Evolutionary conservation across 2,797 vertebrate genomes (phyloP), one percentile per base, ranked within the genome.

Genomic region (Onychomys leucogaster): DNA sequence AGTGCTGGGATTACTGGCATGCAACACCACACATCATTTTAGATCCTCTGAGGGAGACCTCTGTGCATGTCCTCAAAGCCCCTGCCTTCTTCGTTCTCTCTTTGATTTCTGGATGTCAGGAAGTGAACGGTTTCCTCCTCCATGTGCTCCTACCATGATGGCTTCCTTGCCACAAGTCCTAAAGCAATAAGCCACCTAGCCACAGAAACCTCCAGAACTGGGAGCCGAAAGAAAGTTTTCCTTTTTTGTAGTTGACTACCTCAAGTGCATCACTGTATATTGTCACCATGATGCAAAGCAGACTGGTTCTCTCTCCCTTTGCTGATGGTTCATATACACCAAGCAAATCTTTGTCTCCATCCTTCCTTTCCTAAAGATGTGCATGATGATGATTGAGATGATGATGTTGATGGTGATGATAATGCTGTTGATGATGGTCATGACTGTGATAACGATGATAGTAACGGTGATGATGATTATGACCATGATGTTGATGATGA

Each of bases 401-500:
- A 43, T 76, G 37, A 41, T 49, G 27, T 2, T 77, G 75, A 27
- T 32, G 23, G 3, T 52, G 5, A 1, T 78, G 29, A 4, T 34
- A 46, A 16, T 55, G 13, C 0, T 80, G 32, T 1, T 55, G 49
- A n/a, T 21, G 29, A 10, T 49, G 29, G 1, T 80, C 34, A 6
- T 81, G 52, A 25, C 16, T 34, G 9, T 73, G n/a, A 37, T 37
- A 11, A 1, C 81, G 19, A 0, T 80, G 32, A 11, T 21, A 4
- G 3, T 80, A 32, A 4, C 81, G 55, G 2, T 41, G 16, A 2
- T 57, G 17, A 0, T 57, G 78, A 12, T 57, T 34, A 1, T 37
- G 9, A 0, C 82, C 10, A 1, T 59, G n/a, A 27, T 16, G 11
- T 1, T 23, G 34, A 4, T 37, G 19, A 0, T 59, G 19, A 0